Evolutionary conservation across 2,113 vertebrate genomes (phyloP).

Genomic region (Trogon melanurus): DNA sequence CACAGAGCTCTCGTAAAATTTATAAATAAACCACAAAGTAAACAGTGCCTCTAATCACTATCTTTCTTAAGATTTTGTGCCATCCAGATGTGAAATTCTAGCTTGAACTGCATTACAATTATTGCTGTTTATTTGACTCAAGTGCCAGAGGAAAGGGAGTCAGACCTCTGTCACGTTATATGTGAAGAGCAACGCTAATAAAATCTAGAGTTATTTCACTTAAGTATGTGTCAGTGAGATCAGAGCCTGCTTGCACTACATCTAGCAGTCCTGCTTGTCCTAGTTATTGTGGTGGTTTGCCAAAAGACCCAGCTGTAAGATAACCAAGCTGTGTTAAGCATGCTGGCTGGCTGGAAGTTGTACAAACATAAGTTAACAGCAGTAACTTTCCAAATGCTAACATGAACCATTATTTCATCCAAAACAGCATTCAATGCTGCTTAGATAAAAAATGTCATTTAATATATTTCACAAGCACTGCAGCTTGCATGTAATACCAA

Average conservation of each 20-base stretch:
- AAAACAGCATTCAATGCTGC: neutral
- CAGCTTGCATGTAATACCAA: constrained; percentile 17
- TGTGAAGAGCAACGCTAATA: neutral
- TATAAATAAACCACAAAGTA: neutral
- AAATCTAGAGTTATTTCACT: neutral
- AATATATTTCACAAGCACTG: constrained; percentile 22
- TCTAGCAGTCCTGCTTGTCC: neutral
- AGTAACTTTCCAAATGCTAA: neutral
- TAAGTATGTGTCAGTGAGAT: neutral
- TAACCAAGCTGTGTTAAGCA: neutral
- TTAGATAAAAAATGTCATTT: constrained; percentile 22
- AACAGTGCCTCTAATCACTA: neutral
- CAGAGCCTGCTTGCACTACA: neutral
- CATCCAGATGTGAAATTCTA: neutral
- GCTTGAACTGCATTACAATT: neutral
- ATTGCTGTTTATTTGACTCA: neutral
- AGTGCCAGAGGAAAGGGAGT: neutral
- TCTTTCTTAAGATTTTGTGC: neutral
- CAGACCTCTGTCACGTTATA: neutral
- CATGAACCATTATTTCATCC: neutral
- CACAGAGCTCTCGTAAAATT: neutral
- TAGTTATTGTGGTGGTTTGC: neutral
- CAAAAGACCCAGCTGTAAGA: neutral
- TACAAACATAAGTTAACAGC: neutral
- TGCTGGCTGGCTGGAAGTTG: neutral